These are phyloP conservation scores for Camptogramma bilineatum DNA, from an alignment of 2,888 invertebrate species.

Conservation along the genomic window DNA sequence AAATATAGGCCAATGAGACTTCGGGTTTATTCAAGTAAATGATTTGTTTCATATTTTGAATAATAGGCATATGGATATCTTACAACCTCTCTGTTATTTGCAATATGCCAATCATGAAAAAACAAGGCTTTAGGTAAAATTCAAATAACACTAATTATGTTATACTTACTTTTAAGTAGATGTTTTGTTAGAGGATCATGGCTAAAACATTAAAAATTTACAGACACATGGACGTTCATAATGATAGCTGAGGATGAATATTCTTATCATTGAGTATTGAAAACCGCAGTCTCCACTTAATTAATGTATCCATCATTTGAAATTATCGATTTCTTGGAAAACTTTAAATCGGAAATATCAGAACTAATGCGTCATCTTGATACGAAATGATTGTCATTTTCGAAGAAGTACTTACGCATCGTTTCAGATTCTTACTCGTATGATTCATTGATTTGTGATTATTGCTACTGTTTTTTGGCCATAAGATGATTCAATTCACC, in stretches of 20 bases:
- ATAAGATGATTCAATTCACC: neutral
- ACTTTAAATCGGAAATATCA: neutral
- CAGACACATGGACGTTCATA: too few species aligned
- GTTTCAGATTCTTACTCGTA: slow-evolving; percentile 34
- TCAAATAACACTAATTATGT: too few species aligned
- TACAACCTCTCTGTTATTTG: too few species aligned
- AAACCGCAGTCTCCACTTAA: neutral
- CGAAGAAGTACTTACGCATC: slow-evolving; percentile 8
- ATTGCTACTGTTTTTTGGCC: neutral
- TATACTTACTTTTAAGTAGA: too few species aligned
- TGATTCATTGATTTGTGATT: slow-evolving; percentile 16
- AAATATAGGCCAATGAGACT: neutral
- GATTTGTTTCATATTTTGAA: neutral
- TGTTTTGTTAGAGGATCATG: too few species aligned
- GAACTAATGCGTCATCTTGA: slow-evolving; percentile 21
- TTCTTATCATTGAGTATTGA: neutral
- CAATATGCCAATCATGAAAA: too few species aligned
- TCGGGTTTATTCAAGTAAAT: neutral
- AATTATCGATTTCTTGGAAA: neutral
- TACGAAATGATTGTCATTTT: slow-evolving; percentile 18
- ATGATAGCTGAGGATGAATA: too few species aligned
- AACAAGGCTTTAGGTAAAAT: too few species aligned
- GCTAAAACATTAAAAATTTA: too few species aligned
- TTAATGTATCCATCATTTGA: neutral
- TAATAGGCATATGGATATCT: too few species aligned